Evolutionary conservation across 2,113 vertebrate species (phyloP).

Genomic region (Conger conger): DNA sequence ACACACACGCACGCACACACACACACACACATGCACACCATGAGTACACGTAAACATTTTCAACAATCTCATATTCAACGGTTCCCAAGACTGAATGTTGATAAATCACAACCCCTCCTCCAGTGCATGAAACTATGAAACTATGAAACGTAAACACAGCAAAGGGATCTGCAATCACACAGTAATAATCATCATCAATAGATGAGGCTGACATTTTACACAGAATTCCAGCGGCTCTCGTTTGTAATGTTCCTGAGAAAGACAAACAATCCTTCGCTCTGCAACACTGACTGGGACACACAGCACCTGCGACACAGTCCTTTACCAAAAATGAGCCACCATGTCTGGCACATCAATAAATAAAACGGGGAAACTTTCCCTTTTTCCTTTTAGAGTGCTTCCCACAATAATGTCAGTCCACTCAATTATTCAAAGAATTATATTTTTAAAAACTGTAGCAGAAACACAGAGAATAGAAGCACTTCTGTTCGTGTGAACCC

Average conservation of each 20-base stretch:
- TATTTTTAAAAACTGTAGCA: not conserved
- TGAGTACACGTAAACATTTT: not conserved
- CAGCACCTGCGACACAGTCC: not conserved
- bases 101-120: not conserved
- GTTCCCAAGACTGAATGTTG: not conserved
- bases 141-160: too few relatives aligned
- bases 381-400: conserved; percentile 15
- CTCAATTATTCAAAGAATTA: conserved; percentile 17
- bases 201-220: too few relatives aligned
- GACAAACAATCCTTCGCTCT: too few relatives aligned
- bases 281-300: too few relatives aligned
- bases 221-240: too few relatives aligned
- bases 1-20: not conserved
- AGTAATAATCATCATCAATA: too few relatives aligned
- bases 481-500: not conserved
- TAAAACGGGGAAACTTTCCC: too few relatives aligned
- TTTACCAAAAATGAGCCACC: not conserved
- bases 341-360: not conserved
- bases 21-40: not conserved
- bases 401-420: not conserved
- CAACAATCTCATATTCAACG: not conserved
- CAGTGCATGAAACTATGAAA: too few relatives aligned
- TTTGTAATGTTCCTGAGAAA: too few relatives aligned
- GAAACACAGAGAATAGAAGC: not conserved
- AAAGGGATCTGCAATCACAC: too few relatives aligned